Evolutionary conservation across 2,113 vertebrate species (phyloP).

Genomic region (Lepus europaeus): DNA sequence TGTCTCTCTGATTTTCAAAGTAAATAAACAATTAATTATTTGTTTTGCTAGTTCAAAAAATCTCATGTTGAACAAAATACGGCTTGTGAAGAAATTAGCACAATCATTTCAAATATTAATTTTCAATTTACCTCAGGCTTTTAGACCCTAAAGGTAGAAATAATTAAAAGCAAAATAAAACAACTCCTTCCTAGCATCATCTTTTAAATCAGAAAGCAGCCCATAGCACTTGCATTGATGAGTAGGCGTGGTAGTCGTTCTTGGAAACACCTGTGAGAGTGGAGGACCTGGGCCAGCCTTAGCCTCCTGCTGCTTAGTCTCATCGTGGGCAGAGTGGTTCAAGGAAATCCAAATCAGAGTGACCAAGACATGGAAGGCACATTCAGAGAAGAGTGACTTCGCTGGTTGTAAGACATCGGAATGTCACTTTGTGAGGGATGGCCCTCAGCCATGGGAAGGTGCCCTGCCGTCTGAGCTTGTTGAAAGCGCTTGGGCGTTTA

Average conservation of each 20-base stretch:
- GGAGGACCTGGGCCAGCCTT: neutral
- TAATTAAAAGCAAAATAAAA: neutral
- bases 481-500: neutral
- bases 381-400: neutral
- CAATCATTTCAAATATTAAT: conserved; percentile 11
- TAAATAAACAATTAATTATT: neutral
- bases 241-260: neutral
- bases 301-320: neutral
- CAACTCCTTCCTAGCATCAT: neutral
- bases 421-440: neutral
- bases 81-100: neutral
- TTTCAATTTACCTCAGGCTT: neutral
- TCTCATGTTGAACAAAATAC: neutral
- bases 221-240: accelerated
- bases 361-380: accelerated
- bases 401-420: neutral
- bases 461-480: neutral
- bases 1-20: neutral
- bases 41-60: conserved; percentile 31
- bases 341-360: neutral
- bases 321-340: accelerated
- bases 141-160: neutral
- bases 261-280: neutral
- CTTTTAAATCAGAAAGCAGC: neutral
- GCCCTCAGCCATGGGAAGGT: accelerated